Base-by-base conservation (phyloP, 2,113 vertebrate species). In the Lophotis ruficrista region DNA sequence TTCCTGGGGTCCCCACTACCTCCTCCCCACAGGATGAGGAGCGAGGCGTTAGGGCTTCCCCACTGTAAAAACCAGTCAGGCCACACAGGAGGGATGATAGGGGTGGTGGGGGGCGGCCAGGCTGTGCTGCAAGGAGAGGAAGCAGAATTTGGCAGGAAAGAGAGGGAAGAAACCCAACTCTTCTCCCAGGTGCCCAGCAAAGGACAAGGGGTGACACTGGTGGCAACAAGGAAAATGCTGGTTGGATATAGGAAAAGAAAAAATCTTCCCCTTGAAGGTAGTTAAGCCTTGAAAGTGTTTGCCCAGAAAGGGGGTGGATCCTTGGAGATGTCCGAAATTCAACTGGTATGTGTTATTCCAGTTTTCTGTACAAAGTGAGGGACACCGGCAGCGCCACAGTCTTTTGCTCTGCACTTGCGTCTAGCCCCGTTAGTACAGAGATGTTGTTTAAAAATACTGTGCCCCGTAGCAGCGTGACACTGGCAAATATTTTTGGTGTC, bases 361-460 rank as follows among this genome's bases (percentile, higher is more conserved):
- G 11, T 31, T 78, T 68, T 66, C 60, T 15, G 19, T 37, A 25
- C 50, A 5, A 48, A 28, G 17, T 1, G 37, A 54, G 45, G 23
- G 30, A 30, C 31, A 6, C 11, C 0, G 0, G 51, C 64, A 75
- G 69, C 41, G 41, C n/a, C 31, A 5, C 0, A 0, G 7, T 14
- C n/a, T 41, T 86, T 7, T 5, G 30, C 64, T 27, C 22, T 13
- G 51, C 0, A 0, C 28, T 51, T n/a, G 6, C n/a, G 31, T 3
- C 2, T 18, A 18, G 37, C 28, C 0, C 0, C 3, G 2, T 7
- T 43, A 24, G 9, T 2, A 13, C 2, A 12, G 76, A 31, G 58
- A 27, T 22, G 24, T 11, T 54, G 56, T 47, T 92, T 56, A 51
- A 51, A 94, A 87, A 47, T 14, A 41, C 51, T 1, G 37, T 31